Evolutionary conservation across 2,888 invertebrate species (phyloP).

Genomic region (Stegophylla sp.): DNA sequence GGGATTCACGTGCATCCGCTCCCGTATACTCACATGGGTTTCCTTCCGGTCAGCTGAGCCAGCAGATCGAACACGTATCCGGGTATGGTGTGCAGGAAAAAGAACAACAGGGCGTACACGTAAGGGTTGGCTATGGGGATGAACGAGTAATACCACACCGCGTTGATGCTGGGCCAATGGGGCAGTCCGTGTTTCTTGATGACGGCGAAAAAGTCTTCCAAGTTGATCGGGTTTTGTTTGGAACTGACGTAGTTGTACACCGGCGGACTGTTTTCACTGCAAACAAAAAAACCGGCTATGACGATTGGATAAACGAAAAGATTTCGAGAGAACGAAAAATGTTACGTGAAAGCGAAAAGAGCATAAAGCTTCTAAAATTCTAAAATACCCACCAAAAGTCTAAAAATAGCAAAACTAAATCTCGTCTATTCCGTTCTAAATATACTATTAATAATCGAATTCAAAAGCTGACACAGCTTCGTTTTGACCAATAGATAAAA

Average conservation of each 20-base stretch:
- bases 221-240: slow-evolving; percentile 80
- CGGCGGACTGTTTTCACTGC: slow-evolving; percentile 64
- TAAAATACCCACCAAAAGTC: no score
- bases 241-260: slow-evolving; percentile 90
- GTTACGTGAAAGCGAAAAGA: no score
- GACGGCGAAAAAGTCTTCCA: slow-evolving; percentile 73
- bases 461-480: no score
- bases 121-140: slow-evolving; percentile 60
- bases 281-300: no score
- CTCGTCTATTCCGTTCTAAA: no score
- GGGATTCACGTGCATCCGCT: background rate
- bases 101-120: slow-evolving; percentile 60
- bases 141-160: slow-evolving; percentile 64
- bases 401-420: no score
- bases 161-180: slow-evolving; percentile 70
- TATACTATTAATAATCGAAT: no score
- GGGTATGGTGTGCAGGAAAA: slow-evolving; percentile 62
- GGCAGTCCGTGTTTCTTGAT: slow-evolving; percentile 68
- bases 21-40: slow-evolving; percentile 61
- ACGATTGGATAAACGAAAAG: no score
- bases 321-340: no score
- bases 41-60: slow-evolving; percentile 60
- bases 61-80: slow-evolving; percentile 62
- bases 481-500: no score
- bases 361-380: no score